A percentile compares a stretch with the other conserved stretches of the same genome.
These are phyloP conservation scores for Melanerpes aurifrons DNA, from an alignment of 2,113 vertebrate genomes.

Conservation along the genomic window DNA sequence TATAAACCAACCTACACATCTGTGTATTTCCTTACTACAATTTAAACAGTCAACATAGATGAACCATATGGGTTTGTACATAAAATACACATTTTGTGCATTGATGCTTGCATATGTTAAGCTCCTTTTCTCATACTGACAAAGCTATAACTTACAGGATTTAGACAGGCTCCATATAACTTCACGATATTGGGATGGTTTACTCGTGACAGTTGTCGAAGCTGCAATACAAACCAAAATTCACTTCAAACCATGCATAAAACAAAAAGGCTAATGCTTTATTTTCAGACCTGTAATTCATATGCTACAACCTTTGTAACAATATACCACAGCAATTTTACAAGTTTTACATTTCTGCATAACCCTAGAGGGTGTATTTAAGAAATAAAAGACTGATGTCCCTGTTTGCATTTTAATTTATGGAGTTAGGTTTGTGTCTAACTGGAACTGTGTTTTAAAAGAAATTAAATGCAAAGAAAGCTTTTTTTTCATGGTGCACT, in stretches of 20 bases:
- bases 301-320: neutral
- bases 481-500: neutral
- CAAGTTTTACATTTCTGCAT: neutral
- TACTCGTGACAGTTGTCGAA: slow-evolving; percentile 95
- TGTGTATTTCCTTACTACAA: neutral
- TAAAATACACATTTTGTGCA: neutral
- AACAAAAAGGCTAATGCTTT: neutral
- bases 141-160: slow-evolving; percentile 86
- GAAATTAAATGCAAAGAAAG: neutral
- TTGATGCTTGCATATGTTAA: neutral
- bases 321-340: neutral
- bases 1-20: neutral
- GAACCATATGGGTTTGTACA: neutral
- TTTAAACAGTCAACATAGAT: neutral
- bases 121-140: neutral
- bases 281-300: neutral
- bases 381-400: neutral
- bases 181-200: slow-evolving; percentile 99
- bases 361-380: neutral
- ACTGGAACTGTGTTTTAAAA: neutral
- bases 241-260: slow-evolving; percentile 1
- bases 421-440: neutral
- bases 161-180: slow-evolving; percentile 95
- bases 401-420: neutral
- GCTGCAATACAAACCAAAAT: slow-evolving; percentile 78